Conservation (phyloP, 2,113 vertebrate genomes). For the Oreochromis niloticus region DNA sequence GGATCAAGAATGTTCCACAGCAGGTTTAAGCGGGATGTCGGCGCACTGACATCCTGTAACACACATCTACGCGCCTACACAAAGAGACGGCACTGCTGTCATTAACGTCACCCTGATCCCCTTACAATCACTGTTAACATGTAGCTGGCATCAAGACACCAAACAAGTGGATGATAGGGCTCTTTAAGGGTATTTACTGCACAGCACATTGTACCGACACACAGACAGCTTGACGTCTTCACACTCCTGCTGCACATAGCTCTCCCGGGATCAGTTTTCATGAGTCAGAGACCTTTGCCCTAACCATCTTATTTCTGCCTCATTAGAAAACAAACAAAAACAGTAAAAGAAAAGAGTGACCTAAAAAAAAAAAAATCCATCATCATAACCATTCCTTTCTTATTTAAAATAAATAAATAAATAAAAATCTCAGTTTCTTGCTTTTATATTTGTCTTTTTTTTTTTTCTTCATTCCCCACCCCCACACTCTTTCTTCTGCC, state of each 20-base stretch:
- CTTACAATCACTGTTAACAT: constrained; percentile 24
- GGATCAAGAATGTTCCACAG: neutral
- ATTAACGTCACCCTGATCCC: constrained; percentile 14
- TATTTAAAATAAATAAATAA: neutral
- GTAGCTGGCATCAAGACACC: neutral
- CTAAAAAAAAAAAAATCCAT: neutral
- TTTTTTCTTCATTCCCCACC: accelerated
- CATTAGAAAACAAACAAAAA: neutral
- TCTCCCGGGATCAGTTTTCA: neutral
- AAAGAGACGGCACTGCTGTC: neutral
- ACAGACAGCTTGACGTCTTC: neutral
- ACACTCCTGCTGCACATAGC: neutral
- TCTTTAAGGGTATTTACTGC: neutral
- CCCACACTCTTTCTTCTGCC: neutral
- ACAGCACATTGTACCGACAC: neutral
- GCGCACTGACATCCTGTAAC: neutral
- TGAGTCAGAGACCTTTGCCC: neutral
- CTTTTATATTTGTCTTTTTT: neutral
- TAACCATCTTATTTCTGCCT: neutral
- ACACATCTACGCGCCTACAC: neutral
- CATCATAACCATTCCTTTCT: neutral
- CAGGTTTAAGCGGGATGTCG: neutral
- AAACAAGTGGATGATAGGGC: constrained; percentile 20
- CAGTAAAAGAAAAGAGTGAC: neutral
- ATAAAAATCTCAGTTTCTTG: neutral